Percentiles rank a stretch among this genome's conserved stretches.
Evolutionary conservation across 1,140 invertebrate species (phyloP).

Genomic region (Aphelinus atriplicis): DNA sequence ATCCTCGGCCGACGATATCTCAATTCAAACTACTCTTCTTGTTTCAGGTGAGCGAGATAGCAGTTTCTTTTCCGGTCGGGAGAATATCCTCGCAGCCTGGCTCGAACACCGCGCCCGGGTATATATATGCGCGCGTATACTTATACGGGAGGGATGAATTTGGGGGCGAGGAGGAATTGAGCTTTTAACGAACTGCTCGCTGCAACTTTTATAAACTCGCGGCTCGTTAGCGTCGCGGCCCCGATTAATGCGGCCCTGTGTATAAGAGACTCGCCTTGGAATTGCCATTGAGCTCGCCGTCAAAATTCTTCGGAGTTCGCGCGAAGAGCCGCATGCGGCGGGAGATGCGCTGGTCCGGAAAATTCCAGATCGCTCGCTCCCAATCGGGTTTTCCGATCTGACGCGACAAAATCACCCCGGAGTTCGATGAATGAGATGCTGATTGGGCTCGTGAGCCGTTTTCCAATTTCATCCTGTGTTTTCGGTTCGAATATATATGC

Average conservation of each 20-base stretch:
- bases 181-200: conserved; percentile 21
- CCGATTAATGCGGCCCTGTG: conserved; percentile 8
- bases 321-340: not conserved
- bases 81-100: too few species aligned
- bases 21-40: conserved; percentile 13
- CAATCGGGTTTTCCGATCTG: too few species aligned
- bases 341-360: not conserved
- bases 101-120: too few species aligned
- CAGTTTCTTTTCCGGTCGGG: not conserved
- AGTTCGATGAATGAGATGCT: too few species aligned
- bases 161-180: conserved; percentile 15
- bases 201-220: conserved; percentile 20
- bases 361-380: not conserved
- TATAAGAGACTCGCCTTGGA: not conserved
- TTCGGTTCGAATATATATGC: too few species aligned
- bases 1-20: not conserved
- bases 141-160: conserved; percentile 4
- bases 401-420: too few species aligned
- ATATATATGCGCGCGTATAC: too few species aligned
- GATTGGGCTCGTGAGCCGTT: too few species aligned
- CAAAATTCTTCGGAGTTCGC: conserved; percentile 16
- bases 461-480: too few species aligned
- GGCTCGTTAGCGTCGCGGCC: conserved; percentile 2
- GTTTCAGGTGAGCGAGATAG: conserved; percentile 22
- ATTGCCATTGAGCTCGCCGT: conserved; percentile 13